Conservation (phyloP, 2,797 vertebrate genomes). For the Cryptoprocta ferox region DNA sequence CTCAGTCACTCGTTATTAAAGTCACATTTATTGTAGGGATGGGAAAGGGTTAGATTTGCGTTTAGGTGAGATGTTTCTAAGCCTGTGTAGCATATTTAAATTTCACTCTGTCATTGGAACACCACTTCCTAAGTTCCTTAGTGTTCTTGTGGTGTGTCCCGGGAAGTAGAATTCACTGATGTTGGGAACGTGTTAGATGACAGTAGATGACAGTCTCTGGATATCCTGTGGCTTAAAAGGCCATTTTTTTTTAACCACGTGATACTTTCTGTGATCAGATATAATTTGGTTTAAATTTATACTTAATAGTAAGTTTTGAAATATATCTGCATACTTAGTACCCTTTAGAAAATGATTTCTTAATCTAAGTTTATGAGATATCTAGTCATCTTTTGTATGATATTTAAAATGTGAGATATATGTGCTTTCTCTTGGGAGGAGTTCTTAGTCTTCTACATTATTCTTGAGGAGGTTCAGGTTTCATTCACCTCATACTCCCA, state of each 20-base stretch:
- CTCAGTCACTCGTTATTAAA: background rate
- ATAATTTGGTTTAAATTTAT: background rate
- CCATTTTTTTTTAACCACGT: slow-evolving; percentile 52
- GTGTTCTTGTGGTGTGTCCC: slow-evolving; percentile 74
- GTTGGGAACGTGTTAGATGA: slow-evolving; percentile 74
- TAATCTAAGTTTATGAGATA: background rate
- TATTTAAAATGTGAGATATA: background rate
- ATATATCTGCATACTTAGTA: background rate
- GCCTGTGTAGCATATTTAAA: slow-evolving; percentile 54
- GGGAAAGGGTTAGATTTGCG: background rate
- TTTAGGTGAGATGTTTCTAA: background rate
- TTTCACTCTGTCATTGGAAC: background rate
- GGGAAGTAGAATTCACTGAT: slow-evolving; percentile 79
- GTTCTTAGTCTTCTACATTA: background rate
- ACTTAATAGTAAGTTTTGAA: background rate
- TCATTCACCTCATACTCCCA: too few relatives aligned
- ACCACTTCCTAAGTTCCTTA: slow-evolving; percentile 64
- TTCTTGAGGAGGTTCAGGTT: background rate
- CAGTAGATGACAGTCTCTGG: slow-evolving; percentile 81
- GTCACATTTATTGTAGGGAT: background rate
- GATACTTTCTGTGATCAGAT: background rate
- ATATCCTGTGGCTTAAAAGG: slow-evolving; percentile 87
- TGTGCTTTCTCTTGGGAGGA: background rate
- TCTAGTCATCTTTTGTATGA: background rate
- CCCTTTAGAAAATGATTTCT: background rate